phyloP scores from a whole-genome alignment of 1,140 invertebrate species.

The Leptinotarsa undecemlineata region DNA sequence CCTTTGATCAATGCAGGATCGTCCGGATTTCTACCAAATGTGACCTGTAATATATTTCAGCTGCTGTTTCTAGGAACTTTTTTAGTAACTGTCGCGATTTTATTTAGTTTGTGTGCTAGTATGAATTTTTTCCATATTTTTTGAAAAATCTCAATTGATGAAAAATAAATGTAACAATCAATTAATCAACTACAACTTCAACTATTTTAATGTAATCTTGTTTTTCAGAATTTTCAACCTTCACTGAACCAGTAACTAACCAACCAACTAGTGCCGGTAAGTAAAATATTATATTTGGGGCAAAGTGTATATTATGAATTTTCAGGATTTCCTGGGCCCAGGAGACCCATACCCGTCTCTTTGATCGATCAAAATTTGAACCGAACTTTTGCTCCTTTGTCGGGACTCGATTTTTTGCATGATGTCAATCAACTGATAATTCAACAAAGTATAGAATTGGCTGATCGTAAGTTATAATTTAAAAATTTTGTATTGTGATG shows the following conservation, averaged over 20 bases:
- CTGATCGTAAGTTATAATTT: slow-evolving; percentile 57
- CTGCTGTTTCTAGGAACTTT: no score
- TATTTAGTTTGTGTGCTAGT: no score
- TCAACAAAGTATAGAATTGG: slow-evolving; percentile 63
- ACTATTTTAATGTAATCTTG: background rate
- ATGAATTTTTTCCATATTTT: no score
- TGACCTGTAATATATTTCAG: no score
- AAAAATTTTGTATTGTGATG: background rate
- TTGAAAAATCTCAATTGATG: no score
- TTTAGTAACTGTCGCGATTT: no score
- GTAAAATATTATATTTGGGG: background rate
- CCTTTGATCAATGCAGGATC: no score
- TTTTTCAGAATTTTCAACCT: background rate
- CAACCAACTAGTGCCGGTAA: background rate
- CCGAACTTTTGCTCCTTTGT: slow-evolving; percentile 58
- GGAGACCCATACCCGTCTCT: slow-evolving; percentile 58
- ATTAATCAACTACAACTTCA: no score
- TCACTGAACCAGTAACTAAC: background rate
- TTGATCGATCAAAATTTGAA: slow-evolving; percentile 59
- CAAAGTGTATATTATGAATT: background rate
- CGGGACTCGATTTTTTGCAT: slow-evolving; percentile 63
- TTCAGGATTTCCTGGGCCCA: slow-evolving; percentile 29
- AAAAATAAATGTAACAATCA: no score
- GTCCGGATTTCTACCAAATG: no score
- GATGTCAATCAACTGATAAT: slow-evolving; percentile 60